These are phyloP conservation scores for Ceratotherium simum DNA, from an alignment of 2,113 vertebrate species.

Conservation along the genomic window DNA sequence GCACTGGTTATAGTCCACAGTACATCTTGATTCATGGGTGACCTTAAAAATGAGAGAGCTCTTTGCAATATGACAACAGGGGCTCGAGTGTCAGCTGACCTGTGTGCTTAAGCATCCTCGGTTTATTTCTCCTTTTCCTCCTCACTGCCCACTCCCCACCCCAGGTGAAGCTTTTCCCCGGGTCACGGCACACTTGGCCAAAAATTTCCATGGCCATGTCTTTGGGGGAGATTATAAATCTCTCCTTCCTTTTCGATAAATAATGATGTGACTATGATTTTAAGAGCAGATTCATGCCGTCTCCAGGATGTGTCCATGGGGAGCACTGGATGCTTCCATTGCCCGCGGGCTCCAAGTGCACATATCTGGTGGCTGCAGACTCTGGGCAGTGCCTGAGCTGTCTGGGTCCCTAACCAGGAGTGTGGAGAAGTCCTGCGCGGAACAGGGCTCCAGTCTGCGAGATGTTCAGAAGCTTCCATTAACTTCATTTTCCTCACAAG, in stretches of 20 bases:
- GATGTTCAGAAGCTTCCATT: slow-evolving; percentile 86
- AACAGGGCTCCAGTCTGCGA: slow-evolving; percentile 73
- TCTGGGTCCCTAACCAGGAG: slow-evolving; percentile 85
- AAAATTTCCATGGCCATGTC: background rate
- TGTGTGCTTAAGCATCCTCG: background rate
- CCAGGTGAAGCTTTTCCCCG: background rate
- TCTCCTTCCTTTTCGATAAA: slow-evolving; percentile 67
- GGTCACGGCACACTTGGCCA: background rate
- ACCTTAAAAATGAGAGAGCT: background rate
- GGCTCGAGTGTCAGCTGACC: no score
- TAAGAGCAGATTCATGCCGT: slow-evolving; percentile 72
- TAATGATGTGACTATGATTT: background rate
- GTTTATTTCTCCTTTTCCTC: background rate
- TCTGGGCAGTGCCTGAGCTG: slow-evolving; percentile 46
- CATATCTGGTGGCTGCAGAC: rapidly evolving
- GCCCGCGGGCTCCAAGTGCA: background rate
- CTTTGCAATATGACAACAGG: background rate
- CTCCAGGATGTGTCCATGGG: background rate
- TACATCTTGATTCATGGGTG: background rate
- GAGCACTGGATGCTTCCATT: background rate
- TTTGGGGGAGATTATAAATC: background rate
- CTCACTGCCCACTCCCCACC: background rate
- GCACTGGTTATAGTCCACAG: no score
- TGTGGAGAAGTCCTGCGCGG: slow-evolving; percentile 81
- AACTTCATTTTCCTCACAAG: slow-evolving; percentile 88